phyloP scores from a whole-genome alignment of 2,797 vertebrate genomes.

The Rhodeus uyekii region DNA sequence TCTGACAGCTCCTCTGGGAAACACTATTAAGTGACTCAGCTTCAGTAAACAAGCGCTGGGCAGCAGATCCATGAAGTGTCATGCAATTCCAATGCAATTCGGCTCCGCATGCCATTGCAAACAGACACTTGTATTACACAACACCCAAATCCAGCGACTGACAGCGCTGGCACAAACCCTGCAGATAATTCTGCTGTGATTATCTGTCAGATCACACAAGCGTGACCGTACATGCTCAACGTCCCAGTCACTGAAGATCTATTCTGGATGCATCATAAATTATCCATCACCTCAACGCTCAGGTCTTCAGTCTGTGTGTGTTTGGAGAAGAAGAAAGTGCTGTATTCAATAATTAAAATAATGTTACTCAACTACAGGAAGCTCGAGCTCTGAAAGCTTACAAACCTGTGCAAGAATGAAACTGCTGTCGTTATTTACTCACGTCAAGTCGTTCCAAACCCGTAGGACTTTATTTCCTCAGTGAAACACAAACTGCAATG shows the following conservation, averaged over 20 bases:
- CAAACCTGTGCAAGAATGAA: not conserved
- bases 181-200: not conserved
- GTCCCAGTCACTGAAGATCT: constrained; percentile 49
- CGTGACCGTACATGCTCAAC: constrained; percentile 14
- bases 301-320: constrained; percentile 43
- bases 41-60: constrained; percentile 57
- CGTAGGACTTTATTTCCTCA: not conserved
- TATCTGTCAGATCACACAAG: constrained; percentile 22
- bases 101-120: not conserved
- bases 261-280: constrained; percentile 69
- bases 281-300: constrained; percentile 60
- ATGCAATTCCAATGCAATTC: not conserved
- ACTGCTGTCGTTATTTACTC: not conserved
- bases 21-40: constrained; percentile 63
- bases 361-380: not conserved
- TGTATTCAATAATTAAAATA: constrained; percentile 69
- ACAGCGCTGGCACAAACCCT: constrained; percentile 48
- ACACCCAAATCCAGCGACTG: constrained; percentile 1
- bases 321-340: constrained; percentile 11
- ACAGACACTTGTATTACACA: not conserved
- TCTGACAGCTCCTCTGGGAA: constrained; percentile 47
- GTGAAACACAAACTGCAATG: not conserved
- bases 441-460: not conserved
- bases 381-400: not conserved
- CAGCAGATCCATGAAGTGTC: constrained; percentile 51